Base-by-base conservation (phyloP, 2,888 invertebrate species). In the Rotaria socialis region DNA sequence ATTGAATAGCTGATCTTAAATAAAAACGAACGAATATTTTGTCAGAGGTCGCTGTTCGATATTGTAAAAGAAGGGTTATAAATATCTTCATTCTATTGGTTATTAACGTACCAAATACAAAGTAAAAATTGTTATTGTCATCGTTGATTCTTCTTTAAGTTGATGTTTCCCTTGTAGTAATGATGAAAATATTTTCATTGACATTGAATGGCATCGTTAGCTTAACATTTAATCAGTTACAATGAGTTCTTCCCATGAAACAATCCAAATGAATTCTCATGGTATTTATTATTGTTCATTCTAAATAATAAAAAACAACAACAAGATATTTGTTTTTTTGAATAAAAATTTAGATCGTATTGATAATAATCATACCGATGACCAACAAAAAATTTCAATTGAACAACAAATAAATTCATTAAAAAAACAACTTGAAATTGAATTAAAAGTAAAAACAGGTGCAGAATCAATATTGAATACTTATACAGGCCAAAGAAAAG, bases 351-450 rank as follows among this genome's bases (percentile, higher is more conserved):
- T 16, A 67, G 67, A 67, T 67, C 35, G 27, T 35, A 27, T 27
- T 67, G 67, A 67, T 11, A 35, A 11, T 5, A 35, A 67, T 67
- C 35, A 67, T 67, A 35, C 67, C 24, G 80, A 80, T 47, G 80
- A 80, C 24, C 80, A 80, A 80, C 80, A 80, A 47, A 47, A 80
- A n/a, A 35, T 41, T 11, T 67, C 67, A 14, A 14, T 67, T 19
- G 67, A 86, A 11, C 86, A 86, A 60, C 85, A 85, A 14, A 75
- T 86, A 14, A 86, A 84, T 11, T 75, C 95, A 88, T 93, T 99
- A 89, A 96, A 98, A 92, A 97, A 97, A 91, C 98, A 99, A 92
- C 94, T 99, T 87, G 96, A 96, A 91, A 98, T 98, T 91, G 98
- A 99, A 93, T 93, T 95, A 89, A 98, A 98, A 93, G 94, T 93